Evolutionary conservation across 2,113 vertebrate genomes (phyloP), one percentile per base, ranked within the genome.

Genomic region (Sebastes fasciatus): DNA sequence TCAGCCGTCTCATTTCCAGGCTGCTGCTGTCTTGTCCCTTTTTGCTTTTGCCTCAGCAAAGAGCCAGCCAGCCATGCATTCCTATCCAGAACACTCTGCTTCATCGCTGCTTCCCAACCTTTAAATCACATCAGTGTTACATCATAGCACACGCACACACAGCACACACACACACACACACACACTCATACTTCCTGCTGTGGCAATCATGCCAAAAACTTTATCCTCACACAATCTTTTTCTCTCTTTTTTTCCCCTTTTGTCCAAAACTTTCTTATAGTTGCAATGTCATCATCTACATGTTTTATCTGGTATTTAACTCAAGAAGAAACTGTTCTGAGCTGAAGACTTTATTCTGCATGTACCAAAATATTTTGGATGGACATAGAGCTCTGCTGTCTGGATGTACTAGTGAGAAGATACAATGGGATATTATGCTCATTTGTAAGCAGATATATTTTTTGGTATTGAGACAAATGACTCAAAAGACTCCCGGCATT

Each of bases 51-150:
- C 86, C 80, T 82, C 57, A 81, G 85, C 60, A 43, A 64, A 70
- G 83, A 83, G 48, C 11, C 80, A 73, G 91, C 91, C 93, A 94
- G 88, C 79, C 81, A 58, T 82, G 90, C 91, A 94, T 94, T 95
- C 93, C 91, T 88, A 83, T 87, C 87, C 83, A 91, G 93, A 93
- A 95, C 93, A 93, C 84, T 93, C 65, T 91, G 92, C 89, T 90
- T 93, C 91, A 92, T 91, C 87, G 86, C 87, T 61, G 68, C 88
- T 84, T 92, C 87, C 92, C 79, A 92, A 87, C 89, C 79, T 94
- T 86, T 92, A 93, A 94, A 92, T 95, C 92, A 91, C 70, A 90
- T 91, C 85, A 79, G 84, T 81, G 89, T 94, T 93, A 89, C 91
- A 89, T 93, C 89, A 91, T 82, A 82, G 76, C 79, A n/a, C 52